A percentile compares a stretch with the other conserved stretches of the same genome.
Evolutionary conservation across 1,140 invertebrate species (phyloP).

Genomic region (Marisa cornuarietis): DNA sequence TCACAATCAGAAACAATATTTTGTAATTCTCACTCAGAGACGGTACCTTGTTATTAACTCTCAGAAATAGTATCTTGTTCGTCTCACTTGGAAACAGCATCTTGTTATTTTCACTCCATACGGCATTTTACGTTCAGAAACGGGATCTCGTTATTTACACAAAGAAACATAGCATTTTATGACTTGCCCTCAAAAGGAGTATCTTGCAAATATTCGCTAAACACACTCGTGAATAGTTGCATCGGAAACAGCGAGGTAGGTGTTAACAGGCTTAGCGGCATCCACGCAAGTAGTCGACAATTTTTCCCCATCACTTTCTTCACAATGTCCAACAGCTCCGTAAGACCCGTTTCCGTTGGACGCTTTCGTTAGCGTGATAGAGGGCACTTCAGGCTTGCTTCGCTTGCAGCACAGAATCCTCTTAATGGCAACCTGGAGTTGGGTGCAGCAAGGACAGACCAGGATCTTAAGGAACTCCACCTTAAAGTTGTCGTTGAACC

Average conservation of each 20-base stretch:
- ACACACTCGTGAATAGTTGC: not conserved
- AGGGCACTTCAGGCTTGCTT: conserved; percentile 31
- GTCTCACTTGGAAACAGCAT: no score
- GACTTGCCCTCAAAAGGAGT: no score
- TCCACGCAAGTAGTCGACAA: not conserved
- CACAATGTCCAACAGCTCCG: not conserved
- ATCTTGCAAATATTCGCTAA: not conserved
- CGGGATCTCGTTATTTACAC: no score
- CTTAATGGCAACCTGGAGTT: conserved; percentile 28
- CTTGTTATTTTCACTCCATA: no score
- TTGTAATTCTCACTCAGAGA: no score
- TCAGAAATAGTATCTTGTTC: no score
- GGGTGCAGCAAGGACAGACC: conserved; percentile 49
- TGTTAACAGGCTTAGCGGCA: not conserved
- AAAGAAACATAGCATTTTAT: no score
- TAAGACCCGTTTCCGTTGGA: conserved; percentile 23
- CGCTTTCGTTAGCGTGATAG: conserved; percentile 44
- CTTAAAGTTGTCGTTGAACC: conserved; percentile 74
- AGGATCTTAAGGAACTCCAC: conserved; percentile 69
- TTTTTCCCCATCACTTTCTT: conserved; percentile 1
- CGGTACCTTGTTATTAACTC: no score
- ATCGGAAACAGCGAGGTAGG: conserved; percentile 3
- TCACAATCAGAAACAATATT: no score
- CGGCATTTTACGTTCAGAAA: no score
- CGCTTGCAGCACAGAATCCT: conserved; percentile 25